phyloP scores from a whole-genome alignment of 2,113 vertebrate species.

The Corydoras sp. region DNA sequence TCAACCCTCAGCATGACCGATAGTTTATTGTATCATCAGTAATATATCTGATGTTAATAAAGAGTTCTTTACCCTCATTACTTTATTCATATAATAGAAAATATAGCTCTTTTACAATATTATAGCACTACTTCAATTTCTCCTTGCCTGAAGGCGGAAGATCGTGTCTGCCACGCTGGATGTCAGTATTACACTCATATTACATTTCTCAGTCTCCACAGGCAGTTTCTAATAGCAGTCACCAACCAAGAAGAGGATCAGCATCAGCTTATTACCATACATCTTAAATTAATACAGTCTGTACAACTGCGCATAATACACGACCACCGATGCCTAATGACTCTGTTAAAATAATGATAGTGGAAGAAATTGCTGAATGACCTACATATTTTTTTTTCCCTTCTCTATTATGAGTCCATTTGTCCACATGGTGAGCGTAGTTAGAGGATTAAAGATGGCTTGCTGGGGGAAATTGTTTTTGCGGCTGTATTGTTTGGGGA shows the following conservation, averaged over 20 bases:
- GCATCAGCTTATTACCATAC: conserved; percentile 69
- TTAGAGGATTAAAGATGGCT: conserved; percentile 69
- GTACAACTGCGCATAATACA: conserved; percentile 64
- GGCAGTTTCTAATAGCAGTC: conserved; percentile 69
- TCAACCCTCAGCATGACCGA: conserved; percentile 65
- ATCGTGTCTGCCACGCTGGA: conserved; percentile 52
- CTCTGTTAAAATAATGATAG: conserved; percentile 63
- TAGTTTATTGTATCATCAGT: conserved; percentile 41
- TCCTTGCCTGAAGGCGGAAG: conserved; percentile 67
- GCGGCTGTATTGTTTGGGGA: conserved; percentile 53
- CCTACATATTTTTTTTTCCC: conserved; percentile 48
- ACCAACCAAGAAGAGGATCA: conserved; percentile 64
- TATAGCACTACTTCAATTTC: conserved; percentile 65
- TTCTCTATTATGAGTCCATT: conserved; percentile 28
- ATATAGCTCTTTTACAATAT: conserved; percentile 47
- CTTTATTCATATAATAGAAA: conserved; percentile 61
- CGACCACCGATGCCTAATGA: conserved; percentile 67
- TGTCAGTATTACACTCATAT: conserved; percentile 72
- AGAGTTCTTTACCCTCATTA: conserved; percentile 76
- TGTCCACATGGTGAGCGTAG: conserved; percentile 60
- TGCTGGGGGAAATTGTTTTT: conserved; percentile 69
- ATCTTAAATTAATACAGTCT: conserved; percentile 68
- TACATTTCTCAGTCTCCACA: conserved; percentile 68
- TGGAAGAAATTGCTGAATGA: conserved; percentile 58
- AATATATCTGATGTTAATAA: conserved; percentile 55